These are phyloP conservation scores for Pachyseris speciosa DNA, from an alignment of 64 coral and sea anemone species.

Conservation along the genomic window DNA sequence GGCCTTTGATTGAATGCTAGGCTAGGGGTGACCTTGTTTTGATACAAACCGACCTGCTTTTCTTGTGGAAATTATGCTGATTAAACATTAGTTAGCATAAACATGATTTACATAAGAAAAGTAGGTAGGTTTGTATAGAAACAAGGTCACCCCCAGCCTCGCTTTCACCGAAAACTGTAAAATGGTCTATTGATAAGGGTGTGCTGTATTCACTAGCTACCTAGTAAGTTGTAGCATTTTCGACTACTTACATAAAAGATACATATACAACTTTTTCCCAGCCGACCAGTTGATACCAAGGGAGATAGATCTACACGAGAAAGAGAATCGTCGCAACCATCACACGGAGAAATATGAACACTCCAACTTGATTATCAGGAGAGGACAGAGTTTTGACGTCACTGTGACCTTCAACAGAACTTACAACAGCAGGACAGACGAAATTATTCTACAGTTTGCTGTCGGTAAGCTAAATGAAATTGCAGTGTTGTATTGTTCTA, in stretches of 20 bases:
- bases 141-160: too few species aligned
- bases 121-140: too few species aligned
- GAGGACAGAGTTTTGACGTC: constrained; percentile 73
- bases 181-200: too few species aligned
- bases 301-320: constrained; percentile 26
- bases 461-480: constrained; percentile 52
- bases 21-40: too few species aligned
- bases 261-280: not conserved
- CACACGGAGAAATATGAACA: constrained; percentile 65
- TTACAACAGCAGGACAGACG: constrained; percentile 50
- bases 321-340: constrained; percentile 56
- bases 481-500: not conserved
- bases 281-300: constrained; percentile 50
- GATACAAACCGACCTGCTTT: too few species aligned
- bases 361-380: constrained; percentile 57
- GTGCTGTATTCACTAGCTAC: too few species aligned
- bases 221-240: not conserved
- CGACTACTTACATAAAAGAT: too few species aligned
- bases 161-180: too few species aligned
- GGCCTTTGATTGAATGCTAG: too few species aligned
- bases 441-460: constrained; percentile 59
- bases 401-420: constrained; percentile 66
- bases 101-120: too few species aligned
- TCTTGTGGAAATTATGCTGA: too few species aligned
- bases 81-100: too few species aligned